Evolutionary conservation across 2,888 invertebrate genomes (phyloP), one percentile per base, ranked within the genome.

Genomic region (Acronicta aceris): DNA sequence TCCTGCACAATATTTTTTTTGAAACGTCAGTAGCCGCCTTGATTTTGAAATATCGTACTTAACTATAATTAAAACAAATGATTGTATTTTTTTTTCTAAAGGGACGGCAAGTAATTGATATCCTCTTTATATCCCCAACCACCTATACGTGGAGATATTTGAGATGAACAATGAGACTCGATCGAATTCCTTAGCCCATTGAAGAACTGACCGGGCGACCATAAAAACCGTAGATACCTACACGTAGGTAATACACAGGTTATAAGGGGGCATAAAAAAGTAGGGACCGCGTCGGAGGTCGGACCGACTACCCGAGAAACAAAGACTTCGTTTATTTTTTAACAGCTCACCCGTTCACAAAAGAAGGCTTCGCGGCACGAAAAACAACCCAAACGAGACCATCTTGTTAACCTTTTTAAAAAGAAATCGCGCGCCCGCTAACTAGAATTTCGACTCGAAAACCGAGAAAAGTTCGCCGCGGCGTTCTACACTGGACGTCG

Each of bases 291-390:
- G 90, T 89, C 93, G 94, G 94, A 94, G 94, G 94, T 94, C 94
- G 94, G 90, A 81, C 87, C 88, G 93, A 92, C 94, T 93, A 92
- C 93, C 92, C 93, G 93, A 94, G 94, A 94, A 94, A 94, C 94
- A 94, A 94, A 94, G 93, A 91, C 85, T 90, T 94, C 92, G 91
- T 94, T 94, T 94, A 94, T 94, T 94, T 94, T 94, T 94, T 94
- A 94, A 94, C 94, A 94, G 94, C 94, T 94, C 90, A 91, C 91
- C 86, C 90, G 92, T 92, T 91, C 91, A 94, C 93, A 94, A 94
- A 93, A 92, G 93, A 90, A 90, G 89, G 89, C 90, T 87, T 88
- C 90, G 89, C 90, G 89, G 89, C 90, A 91, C 89, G 91, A 93
- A 94, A 94, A 94, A 94, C 89, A 82, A 93, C 90, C 89, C 84